phyloP scores from a whole-genome alignment of 2,888 invertebrate species.

The Spicauda simplicius region DNA sequence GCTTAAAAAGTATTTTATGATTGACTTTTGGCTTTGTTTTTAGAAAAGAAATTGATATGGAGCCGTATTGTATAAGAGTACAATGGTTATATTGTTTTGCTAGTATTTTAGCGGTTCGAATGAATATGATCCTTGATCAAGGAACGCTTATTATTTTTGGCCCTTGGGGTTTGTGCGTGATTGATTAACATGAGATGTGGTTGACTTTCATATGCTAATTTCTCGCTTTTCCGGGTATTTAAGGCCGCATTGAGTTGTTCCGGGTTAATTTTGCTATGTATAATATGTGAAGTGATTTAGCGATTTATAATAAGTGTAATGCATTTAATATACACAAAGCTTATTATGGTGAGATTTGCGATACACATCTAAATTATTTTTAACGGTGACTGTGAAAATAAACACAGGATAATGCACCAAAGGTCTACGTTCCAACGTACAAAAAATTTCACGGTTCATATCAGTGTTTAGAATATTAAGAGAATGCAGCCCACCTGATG shows the following conservation, averaged over 20 bases:
- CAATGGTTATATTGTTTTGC: conserved; percentile 72
- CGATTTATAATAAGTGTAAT: too few species aligned
- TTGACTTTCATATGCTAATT: conserved; percentile 38
- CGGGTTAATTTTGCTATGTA: conserved; percentile 1
- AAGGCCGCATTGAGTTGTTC: conserved; percentile 3
- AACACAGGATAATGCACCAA: too few species aligned
- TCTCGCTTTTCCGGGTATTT: conserved; percentile 17
- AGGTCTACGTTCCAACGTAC: too few species aligned
- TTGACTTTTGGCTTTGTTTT: neutral
- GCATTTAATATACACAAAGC: too few species aligned
- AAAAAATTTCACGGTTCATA: too few species aligned
- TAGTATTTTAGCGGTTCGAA: conserved; percentile 53
- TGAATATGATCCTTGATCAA: conserved; percentile 65
- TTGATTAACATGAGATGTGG: conserved; percentile 51
- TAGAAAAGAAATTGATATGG: conserved; percentile 66
- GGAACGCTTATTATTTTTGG: conserved; percentile 49
- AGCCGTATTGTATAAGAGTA: conserved; percentile 63
- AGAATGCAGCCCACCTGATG: too few species aligned
- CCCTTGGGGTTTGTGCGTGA: conserved; percentile 60
- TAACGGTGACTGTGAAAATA: too few species aligned
- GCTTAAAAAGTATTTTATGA: conserved; percentile 14
- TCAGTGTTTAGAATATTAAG: too few species aligned
- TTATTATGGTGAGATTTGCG: too few species aligned
- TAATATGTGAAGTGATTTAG: too few species aligned
- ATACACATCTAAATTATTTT: too few species aligned